Conservation (phyloP, 2,113 vertebrate species). For the Fregata magnificens region DNA sequence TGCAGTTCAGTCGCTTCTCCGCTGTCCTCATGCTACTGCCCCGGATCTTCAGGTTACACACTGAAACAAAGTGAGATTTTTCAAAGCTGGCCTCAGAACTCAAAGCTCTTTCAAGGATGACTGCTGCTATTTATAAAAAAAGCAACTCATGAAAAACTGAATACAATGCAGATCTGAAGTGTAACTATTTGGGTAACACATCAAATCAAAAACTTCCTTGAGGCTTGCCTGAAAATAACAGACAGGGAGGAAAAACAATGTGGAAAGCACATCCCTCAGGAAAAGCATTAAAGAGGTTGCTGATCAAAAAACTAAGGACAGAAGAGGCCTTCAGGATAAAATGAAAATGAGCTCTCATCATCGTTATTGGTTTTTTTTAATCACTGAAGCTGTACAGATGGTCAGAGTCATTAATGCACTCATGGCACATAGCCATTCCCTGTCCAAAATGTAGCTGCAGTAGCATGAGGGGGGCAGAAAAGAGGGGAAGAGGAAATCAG, state of each 20-base stretch:
- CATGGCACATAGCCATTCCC: accelerated
- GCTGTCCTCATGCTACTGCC: accelerated
- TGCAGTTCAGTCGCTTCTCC: not conserved
- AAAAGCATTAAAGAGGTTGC: not conserved
- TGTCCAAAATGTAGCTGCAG: not conserved
- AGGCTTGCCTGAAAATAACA: not conserved
- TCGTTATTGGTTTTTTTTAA: too few relatives aligned
- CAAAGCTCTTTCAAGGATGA: not conserved
- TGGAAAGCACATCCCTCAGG: not conserved
- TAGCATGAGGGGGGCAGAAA: not conserved
- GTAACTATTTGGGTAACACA: not conserved
- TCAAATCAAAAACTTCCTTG: not conserved
- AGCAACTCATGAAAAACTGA: not conserved
- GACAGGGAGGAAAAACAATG: not conserved
- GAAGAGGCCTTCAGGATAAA: not conserved
- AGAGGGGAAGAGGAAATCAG: not conserved
- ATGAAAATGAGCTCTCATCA: not conserved
- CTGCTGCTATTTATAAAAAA: not conserved
- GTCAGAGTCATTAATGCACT: not conserved
- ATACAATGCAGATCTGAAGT: not conserved
- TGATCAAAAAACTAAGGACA: not conserved
- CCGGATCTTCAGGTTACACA: not conserved
- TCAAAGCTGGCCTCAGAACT: not conserved
- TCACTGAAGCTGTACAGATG: not conserved
- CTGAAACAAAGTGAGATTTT: not conserved